Evolutionary conservation across 2,888 invertebrate genomes (phyloP), one percentile per base, ranked within the genome.

Genomic region (Drosophila cracens): DNA sequence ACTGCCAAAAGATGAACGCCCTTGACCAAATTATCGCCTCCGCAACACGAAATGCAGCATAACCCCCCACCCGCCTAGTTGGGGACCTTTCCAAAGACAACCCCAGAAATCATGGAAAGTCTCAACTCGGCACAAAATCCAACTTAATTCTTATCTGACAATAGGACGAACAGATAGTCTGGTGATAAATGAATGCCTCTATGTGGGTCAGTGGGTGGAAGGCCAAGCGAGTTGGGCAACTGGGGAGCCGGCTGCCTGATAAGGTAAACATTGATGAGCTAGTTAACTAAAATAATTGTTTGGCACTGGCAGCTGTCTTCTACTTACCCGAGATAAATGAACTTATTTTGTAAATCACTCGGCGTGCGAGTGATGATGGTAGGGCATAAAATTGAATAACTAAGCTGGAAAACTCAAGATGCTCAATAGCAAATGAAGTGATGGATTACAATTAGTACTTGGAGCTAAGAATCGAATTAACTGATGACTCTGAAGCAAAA

Each of bases 181-280:
- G 16, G 21, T 52, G 68, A 62, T 72, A 63, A 72, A 77, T 76
- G 56, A 77, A 46, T 56, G 40, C 48, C 36, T 40, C 27, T 51
- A 70, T 78, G 52, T 67, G 29, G 67, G 71, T 68, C 68, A 76
- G 21, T 36, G 18, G 54, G 16, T 49, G 38, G 53, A 18, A 21
- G n/a, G 7, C n/a, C 7, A 21, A 29, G 63, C 13, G 16, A 21
- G 27, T 40, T 31, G 18, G 21, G 1, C 1, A 38, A 25, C 38
- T 61, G 25, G 21, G n/a, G 11, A 48, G 36, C 6, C 11, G 31
- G 13, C 29, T 61, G 13, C 18, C 49, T 34, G 61, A 68, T 68
- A 68, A 63, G 71, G 62, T 61, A 61, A 82, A 65, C 62, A 67
- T 75, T 76, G 73, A 74, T 83, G 83, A 77, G 75, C 81, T 71